Percentiles rank a stretch among this genome's conserved stretches.
These are phyloP conservation scores for Cheilosia scutellata DNA, from an alignment of 2,888 invertebrate species.

Conservation along the genomic window DNA sequence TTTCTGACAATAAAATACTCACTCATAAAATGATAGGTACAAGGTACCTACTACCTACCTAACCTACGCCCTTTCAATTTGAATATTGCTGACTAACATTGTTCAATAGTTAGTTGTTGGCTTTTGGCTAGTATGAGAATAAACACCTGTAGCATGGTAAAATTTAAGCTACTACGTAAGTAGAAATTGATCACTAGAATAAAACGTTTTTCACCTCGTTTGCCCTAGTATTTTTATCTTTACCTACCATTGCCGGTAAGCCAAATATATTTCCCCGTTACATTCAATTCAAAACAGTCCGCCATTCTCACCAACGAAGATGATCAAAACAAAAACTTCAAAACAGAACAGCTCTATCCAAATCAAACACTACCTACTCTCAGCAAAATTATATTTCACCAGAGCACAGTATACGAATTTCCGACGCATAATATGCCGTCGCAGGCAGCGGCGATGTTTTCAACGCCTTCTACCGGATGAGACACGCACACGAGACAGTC, in stretches of 20 bases:
- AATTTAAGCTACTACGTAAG: no score
- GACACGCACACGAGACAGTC: neutral
- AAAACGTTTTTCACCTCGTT: neutral
- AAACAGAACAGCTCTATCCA: constrained; percentile 7
- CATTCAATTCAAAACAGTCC: neutral
- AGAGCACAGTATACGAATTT: constrained; percentile 31
- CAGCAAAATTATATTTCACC: constrained; percentile 12
- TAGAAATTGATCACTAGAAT: no score
- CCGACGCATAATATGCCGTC: constrained; percentile 61
- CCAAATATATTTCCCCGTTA: constrained; percentile 10
- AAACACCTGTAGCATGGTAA: no score
- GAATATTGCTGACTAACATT: no score
- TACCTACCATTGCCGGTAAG: neutral
- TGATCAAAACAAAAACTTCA: constrained; percentile 40
- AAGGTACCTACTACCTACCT: no score
- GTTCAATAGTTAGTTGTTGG: no score
- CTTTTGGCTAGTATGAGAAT: no score
- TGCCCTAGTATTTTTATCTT: neutral
- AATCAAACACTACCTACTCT: constrained; percentile 30
- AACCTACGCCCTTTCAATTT: no score
- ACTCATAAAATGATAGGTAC: no score
- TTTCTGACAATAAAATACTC: no score
- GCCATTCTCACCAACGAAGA: constrained; percentile 22
- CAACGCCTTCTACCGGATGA: constrained; percentile 6
- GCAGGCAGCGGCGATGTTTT: constrained; percentile 39